Evolutionary conservation across 2,113 vertebrate species (phyloP).

Genomic region (Synchiropus splendidus): DNA sequence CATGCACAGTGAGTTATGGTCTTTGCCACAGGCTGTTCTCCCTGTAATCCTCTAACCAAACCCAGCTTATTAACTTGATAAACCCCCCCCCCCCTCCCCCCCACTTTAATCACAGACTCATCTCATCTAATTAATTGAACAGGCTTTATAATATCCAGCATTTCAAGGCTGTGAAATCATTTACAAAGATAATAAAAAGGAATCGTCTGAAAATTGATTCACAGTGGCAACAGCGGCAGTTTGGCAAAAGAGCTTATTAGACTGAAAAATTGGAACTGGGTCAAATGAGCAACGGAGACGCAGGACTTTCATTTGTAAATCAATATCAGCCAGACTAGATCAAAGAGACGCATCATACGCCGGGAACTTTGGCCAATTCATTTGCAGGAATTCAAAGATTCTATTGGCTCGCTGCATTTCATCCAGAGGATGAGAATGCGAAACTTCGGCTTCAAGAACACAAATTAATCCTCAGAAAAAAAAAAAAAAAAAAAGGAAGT

Average conservation of each 20-base stretch:
- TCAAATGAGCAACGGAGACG: conserved; percentile 16
- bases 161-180: conserved; percentile 13
- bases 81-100: conserved; percentile 36
- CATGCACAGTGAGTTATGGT: conserved; percentile 21
- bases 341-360: too few relatives aligned
- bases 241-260: conserved; percentile 15
- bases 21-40: conserved; percentile 32
- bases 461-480: too few relatives aligned
- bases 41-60: conserved; percentile 39
- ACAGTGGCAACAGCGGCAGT: conserved; percentile 10
- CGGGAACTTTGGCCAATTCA: too few relatives aligned
- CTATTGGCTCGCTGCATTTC: too few relatives aligned
- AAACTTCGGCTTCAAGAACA: too few relatives aligned
- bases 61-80: conserved; percentile 47
- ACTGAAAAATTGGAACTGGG: conserved; percentile 2
- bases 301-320: too few relatives aligned
- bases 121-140: conserved; percentile 49
- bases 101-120: conserved; percentile 53
- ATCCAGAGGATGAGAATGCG: too few relatives aligned
- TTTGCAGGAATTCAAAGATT: too few relatives aligned
- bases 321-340: too few relatives aligned
- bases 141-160: conserved; percentile 24
- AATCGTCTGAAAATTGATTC: conserved; percentile 22
- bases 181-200: conserved; percentile 23
- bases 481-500: too few relatives aligned